phyloP scores from a whole-genome alignment of 2,113 vertebrate species.

The Hippocampus guttulatus region DNA sequence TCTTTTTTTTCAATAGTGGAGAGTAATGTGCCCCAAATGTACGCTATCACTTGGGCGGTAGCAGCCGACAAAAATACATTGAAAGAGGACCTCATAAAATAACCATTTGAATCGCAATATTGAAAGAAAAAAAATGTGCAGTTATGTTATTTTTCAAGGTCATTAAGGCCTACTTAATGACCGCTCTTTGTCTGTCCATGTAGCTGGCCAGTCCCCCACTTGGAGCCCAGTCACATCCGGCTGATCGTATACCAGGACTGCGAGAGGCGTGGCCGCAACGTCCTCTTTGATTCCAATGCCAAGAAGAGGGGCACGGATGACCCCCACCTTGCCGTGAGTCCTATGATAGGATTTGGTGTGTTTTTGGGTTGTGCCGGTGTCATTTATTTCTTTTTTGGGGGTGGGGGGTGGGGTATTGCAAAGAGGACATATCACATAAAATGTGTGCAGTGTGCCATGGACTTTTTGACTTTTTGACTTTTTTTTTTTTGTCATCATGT shows the following conservation, averaged over 20 bases:
- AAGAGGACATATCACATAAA: too few species aligned
- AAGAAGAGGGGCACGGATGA: slow-evolving; percentile 87
- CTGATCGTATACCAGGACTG: slow-evolving; percentile 98
- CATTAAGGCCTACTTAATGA: background rate
- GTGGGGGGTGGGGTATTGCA: too few species aligned
- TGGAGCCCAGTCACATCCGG: slow-evolving; percentile 94
- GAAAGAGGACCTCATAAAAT: too few species aligned
- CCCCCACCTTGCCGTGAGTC: slow-evolving; percentile 82
- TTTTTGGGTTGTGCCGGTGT: background rate
- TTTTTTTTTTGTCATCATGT: too few species aligned
- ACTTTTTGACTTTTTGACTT: too few species aligned
- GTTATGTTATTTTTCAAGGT: too few species aligned
- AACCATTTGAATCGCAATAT: too few species aligned
- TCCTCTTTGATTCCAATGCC: slow-evolving; percentile 92
- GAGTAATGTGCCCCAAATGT: too few species aligned
- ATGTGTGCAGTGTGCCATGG: background rate
- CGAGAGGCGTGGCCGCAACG: slow-evolving; percentile 91
- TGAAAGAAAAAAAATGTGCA: too few species aligned
- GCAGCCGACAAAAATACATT: too few species aligned
- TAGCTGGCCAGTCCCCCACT: slow-evolving; percentile 92
- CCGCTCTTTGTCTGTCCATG: background rate
- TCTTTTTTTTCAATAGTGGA: too few species aligned
- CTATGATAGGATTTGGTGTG: background rate
- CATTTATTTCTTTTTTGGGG: background rate
- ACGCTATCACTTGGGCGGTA: too few species aligned